phyloP scores from a whole-genome alignment of 1,140 invertebrate genomes.

The Drosophila ficusphila region DNA sequence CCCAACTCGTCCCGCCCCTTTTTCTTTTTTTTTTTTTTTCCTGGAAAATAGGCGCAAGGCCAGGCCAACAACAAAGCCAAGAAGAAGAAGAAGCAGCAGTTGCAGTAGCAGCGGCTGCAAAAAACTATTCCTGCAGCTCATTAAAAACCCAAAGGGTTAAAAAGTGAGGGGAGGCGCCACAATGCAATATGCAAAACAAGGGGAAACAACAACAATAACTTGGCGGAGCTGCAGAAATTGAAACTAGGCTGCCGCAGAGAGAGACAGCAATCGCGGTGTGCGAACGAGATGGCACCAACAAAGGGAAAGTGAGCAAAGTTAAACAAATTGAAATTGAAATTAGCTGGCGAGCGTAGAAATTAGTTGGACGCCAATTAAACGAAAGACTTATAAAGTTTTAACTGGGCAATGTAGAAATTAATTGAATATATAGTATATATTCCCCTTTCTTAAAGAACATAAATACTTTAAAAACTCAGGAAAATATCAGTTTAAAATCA shows the following conservation, averaged over 20 bases:
- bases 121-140: slow-evolving; percentile 53
- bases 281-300: neutral
- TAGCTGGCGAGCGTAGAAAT: slow-evolving; percentile 34
- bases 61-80: slow-evolving; percentile 30
- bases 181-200: slow-evolving; percentile 48
- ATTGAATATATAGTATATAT: no score
- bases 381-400: neutral
- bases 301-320: slow-evolving; percentile 39
- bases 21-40: no score
- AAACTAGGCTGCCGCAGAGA: slow-evolving; percentile 39
- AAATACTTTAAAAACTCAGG: no score
- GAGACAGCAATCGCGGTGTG: neutral
- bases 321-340: slow-evolving; percentile 57
- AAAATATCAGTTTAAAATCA: no score
- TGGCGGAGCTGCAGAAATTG: slow-evolving; percentile 3
- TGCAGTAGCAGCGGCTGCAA: slow-evolving; percentile 3
- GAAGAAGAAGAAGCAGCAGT: slow-evolving; percentile 1
- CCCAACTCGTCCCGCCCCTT: neutral
- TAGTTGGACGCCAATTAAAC: slow-evolving; percentile 9
- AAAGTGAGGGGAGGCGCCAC: slow-evolving; percentile 24
- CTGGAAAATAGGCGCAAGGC: slow-evolving; percentile 49
- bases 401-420: neutral
- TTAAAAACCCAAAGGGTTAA: slow-evolving; percentile 41
- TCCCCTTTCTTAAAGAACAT: no score
- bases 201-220: slow-evolving; percentile 20